Base-by-base conservation (phyloP, 2,888 invertebrate species). In the Conops quadrifasciatus region DNA sequence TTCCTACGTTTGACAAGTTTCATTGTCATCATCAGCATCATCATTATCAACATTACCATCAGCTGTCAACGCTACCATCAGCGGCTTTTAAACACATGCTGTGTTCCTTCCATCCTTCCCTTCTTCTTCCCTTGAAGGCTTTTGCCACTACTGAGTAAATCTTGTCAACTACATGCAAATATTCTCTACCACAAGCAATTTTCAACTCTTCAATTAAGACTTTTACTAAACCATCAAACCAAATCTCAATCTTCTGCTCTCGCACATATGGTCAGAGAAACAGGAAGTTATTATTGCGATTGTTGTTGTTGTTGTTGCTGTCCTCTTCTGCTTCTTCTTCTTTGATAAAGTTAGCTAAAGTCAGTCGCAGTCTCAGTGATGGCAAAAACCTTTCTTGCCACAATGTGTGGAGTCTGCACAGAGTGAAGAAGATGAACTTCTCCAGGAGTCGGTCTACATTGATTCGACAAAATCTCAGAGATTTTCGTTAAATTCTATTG, bases 141-240 rank as follows among this genome's bases (percentile, higher is more conserved):
- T 36, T 49, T 49, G 49, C n/a, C 19, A 4, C 49, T 16, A n/a
- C 49, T 16, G 49, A 15, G 19, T 49, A n/a, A 19, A 49, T n/a
- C 5, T 2, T 53, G 53, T 53, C 53, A 53, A 21, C 19, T 21
- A 21, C 53, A 53, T 21, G 21, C 53, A 53, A 53, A 53, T 53
- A 2, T 3, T 21, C 21, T 21, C 11, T 24, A 53, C 21, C 53
- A 21, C 53, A 53, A 21, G n/a, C 53, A 53, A 53, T 53, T 53
- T 53, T 53, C 53, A 53, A 53, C 53, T 53, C 11, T 19, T 21
- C 53, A 53, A 21, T 53, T 53, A 53, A 15, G 19, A 49, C 9
- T 19, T 53, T 53, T 53, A 21, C 53, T 0, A 53, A 21, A 19
- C 2, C 53, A 21, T 2, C 53, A 53, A 21, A 53, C 21, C 9